A percentile compares a stretch with the other conserved stretches of the same genome.
phyloP scores from a whole-genome alignment of 1,140 invertebrate genomes.

The Bombus confusus region DNA sequence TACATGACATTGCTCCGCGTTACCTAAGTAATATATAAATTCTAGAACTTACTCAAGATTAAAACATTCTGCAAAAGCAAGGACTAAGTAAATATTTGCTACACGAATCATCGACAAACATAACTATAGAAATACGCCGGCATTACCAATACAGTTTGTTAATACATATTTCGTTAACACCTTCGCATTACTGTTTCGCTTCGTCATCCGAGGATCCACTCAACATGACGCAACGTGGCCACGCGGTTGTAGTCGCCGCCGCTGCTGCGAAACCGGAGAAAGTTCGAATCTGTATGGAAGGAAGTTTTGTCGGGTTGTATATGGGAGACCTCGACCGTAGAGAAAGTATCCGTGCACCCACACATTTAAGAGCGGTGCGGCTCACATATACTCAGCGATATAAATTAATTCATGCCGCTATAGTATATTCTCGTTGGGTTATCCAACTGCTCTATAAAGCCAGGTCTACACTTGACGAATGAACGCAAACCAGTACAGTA shows the following conservation, averaged over 20 bases:
- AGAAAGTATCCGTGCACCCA: conserved; percentile 66
- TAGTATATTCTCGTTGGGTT: background rate
- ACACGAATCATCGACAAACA: background rate
- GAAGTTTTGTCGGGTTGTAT: conserved; percentile 37
- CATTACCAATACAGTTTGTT: background rate
- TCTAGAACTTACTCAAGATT: background rate
- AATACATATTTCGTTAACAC: conserved; percentile 35
- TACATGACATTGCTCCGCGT: background rate
- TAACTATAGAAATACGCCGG: background rate
- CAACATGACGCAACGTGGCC: conserved; percentile 58
- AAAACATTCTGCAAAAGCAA: background rate
- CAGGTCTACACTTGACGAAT: background rate
- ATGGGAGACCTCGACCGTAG: conserved; percentile 51
- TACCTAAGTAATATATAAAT: background rate
- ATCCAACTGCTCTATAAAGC: background rate
- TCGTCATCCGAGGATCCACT: conserved; percentile 6
- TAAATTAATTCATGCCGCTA: conserved; percentile 56
- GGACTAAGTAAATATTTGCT: background rate
- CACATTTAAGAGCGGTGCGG: background rate
- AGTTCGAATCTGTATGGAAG: conserved; percentile 60
- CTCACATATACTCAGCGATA: conserved; percentile 10
- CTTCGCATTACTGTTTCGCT: conserved; percentile 8
- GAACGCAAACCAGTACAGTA: background rate
- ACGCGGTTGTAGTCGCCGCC: background rate
- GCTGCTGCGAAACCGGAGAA: conserved; percentile 58